These are phyloP conservation scores for Pipistrellus pipistrellus DNA, from an alignment of 2,797 vertebrate species.

Conservation along the genomic window DNA sequence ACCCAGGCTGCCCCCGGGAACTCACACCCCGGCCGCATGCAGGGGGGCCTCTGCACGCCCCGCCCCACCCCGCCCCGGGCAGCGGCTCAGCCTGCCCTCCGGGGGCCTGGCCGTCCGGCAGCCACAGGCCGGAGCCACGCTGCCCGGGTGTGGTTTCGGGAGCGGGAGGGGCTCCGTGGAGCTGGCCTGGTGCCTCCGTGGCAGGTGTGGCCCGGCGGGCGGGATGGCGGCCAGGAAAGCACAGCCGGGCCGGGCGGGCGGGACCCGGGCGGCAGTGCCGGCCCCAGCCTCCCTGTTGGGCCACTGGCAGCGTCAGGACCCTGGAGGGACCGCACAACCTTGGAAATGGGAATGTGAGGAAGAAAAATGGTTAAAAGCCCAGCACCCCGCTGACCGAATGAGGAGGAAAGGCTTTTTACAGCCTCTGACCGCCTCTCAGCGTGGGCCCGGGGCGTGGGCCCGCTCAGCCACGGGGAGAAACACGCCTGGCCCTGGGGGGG, in stretches of 20 bases:
- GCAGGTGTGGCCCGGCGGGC: conserved; percentile 45
- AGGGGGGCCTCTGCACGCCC: too few relatives aligned
- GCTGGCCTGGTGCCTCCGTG: conserved; percentile 56
- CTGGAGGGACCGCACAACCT: not conserved
- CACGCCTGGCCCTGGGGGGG: too few relatives aligned
- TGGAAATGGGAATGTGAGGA: not conserved
- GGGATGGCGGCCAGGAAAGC: conserved; percentile 56
- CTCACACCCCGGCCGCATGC: not conserved
- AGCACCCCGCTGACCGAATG: not conserved
- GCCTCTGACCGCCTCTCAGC: not conserved
- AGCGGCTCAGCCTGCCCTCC: not conserved
- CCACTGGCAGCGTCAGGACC: not conserved
- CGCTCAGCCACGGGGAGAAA: not conserved
- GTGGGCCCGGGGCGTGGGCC: not conserved
- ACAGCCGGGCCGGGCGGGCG: not conserved
- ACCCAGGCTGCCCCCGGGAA: conserved; percentile 31
- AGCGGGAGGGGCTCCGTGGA: conserved; percentile 29
- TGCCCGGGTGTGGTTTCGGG: conserved; percentile 17
- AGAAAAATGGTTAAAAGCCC: not conserved
- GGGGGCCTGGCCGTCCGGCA: not conserved
- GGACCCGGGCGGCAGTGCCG: too few relatives aligned
- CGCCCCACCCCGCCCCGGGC: too few relatives aligned
- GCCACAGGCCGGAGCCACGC: not conserved
- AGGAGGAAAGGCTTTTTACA: conserved; percentile 12
- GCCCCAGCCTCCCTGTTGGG: not conserved